Conservation (phyloP, 2,888 invertebrate species). For the Uloborus plumipes region DNA sequence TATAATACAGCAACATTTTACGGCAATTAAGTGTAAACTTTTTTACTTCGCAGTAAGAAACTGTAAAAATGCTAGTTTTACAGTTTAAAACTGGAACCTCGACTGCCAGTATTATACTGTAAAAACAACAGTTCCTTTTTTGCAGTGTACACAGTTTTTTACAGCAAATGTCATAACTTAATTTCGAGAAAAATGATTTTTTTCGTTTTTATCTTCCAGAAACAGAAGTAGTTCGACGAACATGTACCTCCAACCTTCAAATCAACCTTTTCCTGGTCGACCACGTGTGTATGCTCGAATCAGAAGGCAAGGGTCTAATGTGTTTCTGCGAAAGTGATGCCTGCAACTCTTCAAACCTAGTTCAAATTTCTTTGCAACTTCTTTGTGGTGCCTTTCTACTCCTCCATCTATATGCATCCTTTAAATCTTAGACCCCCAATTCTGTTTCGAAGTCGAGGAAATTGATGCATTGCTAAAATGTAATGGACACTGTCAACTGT, state of each 20-base stretch:
- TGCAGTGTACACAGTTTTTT: too few species aligned
- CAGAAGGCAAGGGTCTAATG: constrained; percentile 97
- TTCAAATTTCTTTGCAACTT: constrained; percentile 27
- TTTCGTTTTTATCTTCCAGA: constrained; percentile 49
- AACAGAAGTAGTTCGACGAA: constrained; percentile 79
- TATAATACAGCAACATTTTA: too few species aligned
- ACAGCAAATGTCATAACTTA: too few species aligned
- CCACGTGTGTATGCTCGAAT: constrained; percentile 99
- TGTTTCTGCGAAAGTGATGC: constrained; percentile 98
- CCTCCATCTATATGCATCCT: constrained; percentile 22
- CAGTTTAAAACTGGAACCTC: too few species aligned
- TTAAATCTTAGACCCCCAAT: constrained; percentile 22
- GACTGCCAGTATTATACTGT: too few species aligned
- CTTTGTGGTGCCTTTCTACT: constrained; percentile 49
- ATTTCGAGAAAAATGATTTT: not conserved
- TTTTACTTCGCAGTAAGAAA: too few species aligned
- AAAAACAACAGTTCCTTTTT: too few species aligned
- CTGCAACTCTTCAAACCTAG: constrained; percentile 78
- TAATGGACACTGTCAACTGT: too few species aligned
- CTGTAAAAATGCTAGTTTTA: too few species aligned
- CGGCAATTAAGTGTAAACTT: too few species aligned
- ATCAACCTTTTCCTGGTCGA: constrained; percentile 98
- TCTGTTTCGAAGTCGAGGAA: not conserved
- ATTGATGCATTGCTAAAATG: too few species aligned
- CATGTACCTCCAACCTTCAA: constrained; percentile 92